Base-by-base conservation (phyloP, 1,140 invertebrate genomes). In the Trichogramma pretiosum region DNA sequence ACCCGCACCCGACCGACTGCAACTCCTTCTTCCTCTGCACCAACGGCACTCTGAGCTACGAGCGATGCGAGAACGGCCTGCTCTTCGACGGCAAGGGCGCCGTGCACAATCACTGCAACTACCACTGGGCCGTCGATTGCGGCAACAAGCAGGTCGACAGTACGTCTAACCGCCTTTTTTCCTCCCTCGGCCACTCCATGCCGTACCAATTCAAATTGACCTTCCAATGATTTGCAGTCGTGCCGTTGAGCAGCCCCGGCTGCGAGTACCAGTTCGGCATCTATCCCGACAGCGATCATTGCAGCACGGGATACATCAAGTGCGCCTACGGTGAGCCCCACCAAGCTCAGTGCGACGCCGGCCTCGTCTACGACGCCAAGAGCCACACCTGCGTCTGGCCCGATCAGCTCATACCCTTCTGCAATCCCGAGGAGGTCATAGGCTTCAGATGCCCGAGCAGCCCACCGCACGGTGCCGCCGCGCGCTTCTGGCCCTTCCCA, bases 311-410 rank as follows among this genome's bases (percentile, higher is more conserved):
- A 52, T 95, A 89, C 70, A 77, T 87, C 44, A 92, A 89, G 66
- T 95, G 91, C 61, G 82, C 80, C 9, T 82, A 84, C 59, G 91
- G 90, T 3, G 76, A 85, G 34, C 84, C 89, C 0, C 75, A 83
- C 48, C 79, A 85, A 36, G 78, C 82, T 53, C 78, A 84, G 10
- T 94, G 91, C 67, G 87, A 89, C 35, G 78, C 87, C 0, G 91
- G 91, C 3, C 73, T 93, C 33, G 89, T 82, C 18, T 95, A 93
- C 64, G 89, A 94, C 59, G 83, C 87, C 18, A 83, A 85, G 52
- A 89, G 78, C 36, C 90, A 94, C 59, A 80, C 80, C 18, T 95
- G 91, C 76, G 91, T 93, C 62, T 95, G 90, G 90, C 89, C 91
- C 9, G 91, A 95, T 75, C 79, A 89, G 38, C 75, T 93, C 1